Conservation (phyloP, 1,140 invertebrate genomes). For the Coptotermes formosanus region DNA sequence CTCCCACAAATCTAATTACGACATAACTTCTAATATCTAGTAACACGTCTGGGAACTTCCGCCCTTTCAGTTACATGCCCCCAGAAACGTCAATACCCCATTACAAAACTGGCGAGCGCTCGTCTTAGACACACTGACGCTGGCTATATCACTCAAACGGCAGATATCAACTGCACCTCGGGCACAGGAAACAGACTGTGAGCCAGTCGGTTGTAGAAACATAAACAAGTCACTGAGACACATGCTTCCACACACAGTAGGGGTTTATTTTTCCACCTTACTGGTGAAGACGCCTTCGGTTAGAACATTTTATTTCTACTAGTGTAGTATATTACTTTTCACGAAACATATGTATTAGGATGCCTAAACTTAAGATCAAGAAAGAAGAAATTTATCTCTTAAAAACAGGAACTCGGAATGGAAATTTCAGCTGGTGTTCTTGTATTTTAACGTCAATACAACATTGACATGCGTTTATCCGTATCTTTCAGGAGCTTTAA, state of each 20-base stretch:
- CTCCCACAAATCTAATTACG: too few species aligned
- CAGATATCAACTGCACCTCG: background rate
- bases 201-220: background rate
- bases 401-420: background rate
- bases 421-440: background rate
- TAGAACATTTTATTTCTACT: background rate
- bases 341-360: constrained; percentile 3
- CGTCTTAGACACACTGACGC: too few species aligned
- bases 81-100: background rate
- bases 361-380: background rate
- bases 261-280: constrained; percentile 1
- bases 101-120: background rate
- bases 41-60: background rate
- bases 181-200: background rate
- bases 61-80: background rate
- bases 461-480: background rate
- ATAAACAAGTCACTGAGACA: background rate
- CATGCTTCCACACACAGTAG: background rate
- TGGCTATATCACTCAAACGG: background rate
- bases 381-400: background rate
- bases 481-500: background rate
- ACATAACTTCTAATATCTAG: too few species aligned
- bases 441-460: constrained; percentile 16
- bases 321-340: background rate
- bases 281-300: background rate